phyloP scores from a whole-genome alignment of 2,888 invertebrate genomes.

The Boloria euphrosyne region DNA sequence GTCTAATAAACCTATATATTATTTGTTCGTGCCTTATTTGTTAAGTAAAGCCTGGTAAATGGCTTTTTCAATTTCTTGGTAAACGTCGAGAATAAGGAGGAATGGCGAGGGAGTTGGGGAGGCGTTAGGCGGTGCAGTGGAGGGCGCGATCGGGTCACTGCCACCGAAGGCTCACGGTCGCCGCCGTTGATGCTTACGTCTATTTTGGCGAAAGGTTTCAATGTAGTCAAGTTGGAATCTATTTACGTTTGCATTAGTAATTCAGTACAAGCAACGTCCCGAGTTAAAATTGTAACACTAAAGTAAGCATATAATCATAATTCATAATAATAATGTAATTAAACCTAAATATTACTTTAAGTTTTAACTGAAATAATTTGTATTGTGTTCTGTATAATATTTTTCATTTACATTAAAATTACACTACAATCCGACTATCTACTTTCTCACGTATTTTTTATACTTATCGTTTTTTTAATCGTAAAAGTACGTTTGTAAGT shows the following conservation, averaged over 20 bases:
- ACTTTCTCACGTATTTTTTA: no score
- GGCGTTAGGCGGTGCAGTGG: conserved; percentile 62
- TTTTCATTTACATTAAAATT: no score
- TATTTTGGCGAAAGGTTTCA: conserved; percentile 71
- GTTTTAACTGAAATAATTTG: no score
- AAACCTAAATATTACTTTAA: no score
- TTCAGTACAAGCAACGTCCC: not conserved
- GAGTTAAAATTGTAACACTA: no score
- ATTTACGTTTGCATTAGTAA: conserved; percentile 14
- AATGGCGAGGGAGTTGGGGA: conserved; percentile 35
- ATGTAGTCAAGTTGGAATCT: conserved; percentile 49
- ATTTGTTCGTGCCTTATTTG: not conserved
- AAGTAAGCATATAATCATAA: no score
- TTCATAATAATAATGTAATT: no score
- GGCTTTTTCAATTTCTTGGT: conserved; percentile 33
- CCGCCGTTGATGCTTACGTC: conserved; percentile 54
- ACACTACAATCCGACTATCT: no score
- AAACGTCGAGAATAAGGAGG: conserved; percentile 23
- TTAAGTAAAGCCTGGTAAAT: conserved; percentile 12
- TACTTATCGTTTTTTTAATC: no score
- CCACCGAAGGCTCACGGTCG: conserved; percentile 79
- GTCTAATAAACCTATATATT: not conserved
- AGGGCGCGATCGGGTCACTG: conserved; percentile 84
- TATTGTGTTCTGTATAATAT: no score
- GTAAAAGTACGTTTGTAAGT: no score